These are phyloP conservation scores for Oncorhynchus keta DNA, from an alignment of 2,113 vertebrate genomes.

Conservation along the genomic window DNA sequence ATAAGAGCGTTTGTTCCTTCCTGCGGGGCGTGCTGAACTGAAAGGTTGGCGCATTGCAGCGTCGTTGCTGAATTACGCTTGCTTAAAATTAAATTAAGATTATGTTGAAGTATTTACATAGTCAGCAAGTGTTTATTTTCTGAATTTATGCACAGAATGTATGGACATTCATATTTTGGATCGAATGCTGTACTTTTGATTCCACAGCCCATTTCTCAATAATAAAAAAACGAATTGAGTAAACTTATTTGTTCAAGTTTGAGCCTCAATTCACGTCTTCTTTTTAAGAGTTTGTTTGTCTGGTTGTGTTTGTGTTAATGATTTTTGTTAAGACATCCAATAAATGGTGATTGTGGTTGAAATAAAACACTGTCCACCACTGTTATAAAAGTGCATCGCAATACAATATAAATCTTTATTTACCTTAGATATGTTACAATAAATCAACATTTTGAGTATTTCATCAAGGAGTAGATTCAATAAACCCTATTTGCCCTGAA, in stretches of 20 bases:
- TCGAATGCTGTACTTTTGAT: constrained; percentile 4
- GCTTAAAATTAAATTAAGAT: neutral
- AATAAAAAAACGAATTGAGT: constrained; percentile 19
- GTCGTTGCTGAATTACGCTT: neutral
- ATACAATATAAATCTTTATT: constrained; percentile 31
- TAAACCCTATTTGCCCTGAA: neutral
- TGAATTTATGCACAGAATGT: constrained; percentile 2
- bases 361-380: neutral
- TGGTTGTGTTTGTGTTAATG: neutral
- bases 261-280: neutral
- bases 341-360: neutral
- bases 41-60: neutral
- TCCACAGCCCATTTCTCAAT: constrained; percentile 16
- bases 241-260: neutral
- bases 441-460: neutral
- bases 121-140: neutral
- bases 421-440: neutral
- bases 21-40: neutral
- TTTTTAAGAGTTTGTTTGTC: neutral
- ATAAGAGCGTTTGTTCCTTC: neutral
- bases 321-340: neutral
- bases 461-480: constrained; percentile 3
- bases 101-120: neutral
- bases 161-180: constrained; percentile 6
- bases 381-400: neutral